Evolutionary conservation across 2,113 vertebrate genomes (phyloP).

Genomic region (Tragelaphus scriptus): DNA sequence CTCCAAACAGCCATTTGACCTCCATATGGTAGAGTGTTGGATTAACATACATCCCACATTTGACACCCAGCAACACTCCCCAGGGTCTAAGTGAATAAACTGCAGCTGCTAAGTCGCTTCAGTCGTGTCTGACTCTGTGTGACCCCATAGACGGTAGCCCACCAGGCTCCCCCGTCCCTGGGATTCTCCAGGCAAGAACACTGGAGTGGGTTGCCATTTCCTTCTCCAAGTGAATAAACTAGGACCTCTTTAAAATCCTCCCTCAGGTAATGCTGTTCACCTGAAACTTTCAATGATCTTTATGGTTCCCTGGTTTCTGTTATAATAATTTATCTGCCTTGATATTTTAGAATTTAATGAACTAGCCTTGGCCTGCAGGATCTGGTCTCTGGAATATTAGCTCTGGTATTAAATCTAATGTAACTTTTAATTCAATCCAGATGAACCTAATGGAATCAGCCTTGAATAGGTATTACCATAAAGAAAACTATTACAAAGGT

Average conservation of each 20-base stretch:
- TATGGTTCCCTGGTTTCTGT: background rate
- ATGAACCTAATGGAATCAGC: background rate
- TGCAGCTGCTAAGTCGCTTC: background rate
- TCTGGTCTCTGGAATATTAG: constrained; percentile 7
- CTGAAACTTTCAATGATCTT: background rate
- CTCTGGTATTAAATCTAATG: background rate
- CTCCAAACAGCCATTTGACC: background rate
- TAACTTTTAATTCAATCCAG: constrained; percentile 2
- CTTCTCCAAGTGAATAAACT: background rate
- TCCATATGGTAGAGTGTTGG: background rate
- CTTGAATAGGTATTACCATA: constrained; percentile 6
- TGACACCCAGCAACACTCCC: background rate
- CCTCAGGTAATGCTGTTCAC: background rate
- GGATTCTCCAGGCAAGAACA: too few species aligned
- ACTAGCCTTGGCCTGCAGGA: background rate
- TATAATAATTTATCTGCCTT: constrained; percentile 16
- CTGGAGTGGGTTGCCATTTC: too few species aligned
- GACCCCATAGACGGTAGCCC: too few species aligned
- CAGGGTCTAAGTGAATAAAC: background rate
- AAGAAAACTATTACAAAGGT: constrained; percentile 16
- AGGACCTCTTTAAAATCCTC: background rate
- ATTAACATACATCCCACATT: background rate
- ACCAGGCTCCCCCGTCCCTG: too few species aligned
- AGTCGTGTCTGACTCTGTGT: too few species aligned
- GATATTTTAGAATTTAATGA: constrained; percentile 34